A percentile compares a stretch with the other conserved stretches of the same genome.
These are phyloP conservation scores for Drosophila kepulauana DNA, from an alignment of 1,140 invertebrate species.

Conservation along the genomic window DNA sequence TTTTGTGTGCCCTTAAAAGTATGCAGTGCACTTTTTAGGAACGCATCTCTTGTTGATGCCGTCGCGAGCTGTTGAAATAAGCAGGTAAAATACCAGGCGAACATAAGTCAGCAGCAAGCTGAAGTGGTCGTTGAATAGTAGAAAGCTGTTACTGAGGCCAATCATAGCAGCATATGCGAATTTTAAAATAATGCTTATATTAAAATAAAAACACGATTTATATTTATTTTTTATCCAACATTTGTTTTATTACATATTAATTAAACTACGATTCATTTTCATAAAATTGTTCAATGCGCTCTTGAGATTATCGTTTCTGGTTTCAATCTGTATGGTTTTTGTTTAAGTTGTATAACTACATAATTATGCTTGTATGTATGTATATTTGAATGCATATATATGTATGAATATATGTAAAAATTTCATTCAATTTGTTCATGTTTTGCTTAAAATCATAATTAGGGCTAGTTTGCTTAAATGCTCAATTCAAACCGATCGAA, in stretches of 20 bases:
- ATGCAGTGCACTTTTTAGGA: no score
- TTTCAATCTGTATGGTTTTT: constrained; percentile 37
- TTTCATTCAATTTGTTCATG: constrained; percentile 45
- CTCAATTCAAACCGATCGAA: constrained; percentile 18
- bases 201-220: not conserved
- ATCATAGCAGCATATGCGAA: no score
- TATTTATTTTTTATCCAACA: constrained; percentile 68
- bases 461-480: constrained; percentile 4
- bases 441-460: constrained; percentile 33
- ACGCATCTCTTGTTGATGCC: no score
- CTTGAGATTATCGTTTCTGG: constrained; percentile 60
- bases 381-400: constrained; percentile 35
- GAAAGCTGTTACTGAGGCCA: no score
- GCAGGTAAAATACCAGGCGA: not conserved
- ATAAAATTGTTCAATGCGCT: constrained; percentile 79
- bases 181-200: not conserved
- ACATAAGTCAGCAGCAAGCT: not conserved
- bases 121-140: not conserved
- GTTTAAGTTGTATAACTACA: constrained; percentile 70
- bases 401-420: constrained; percentile 62
- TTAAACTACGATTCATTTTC: constrained; percentile 64
- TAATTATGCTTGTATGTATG: constrained; percentile 45
- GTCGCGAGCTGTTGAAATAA: no score
- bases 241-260: constrained; percentile 66
- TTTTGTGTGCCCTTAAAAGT: no score